These are phyloP conservation scores for Timema cristinae DNA, from an alignment of 2,888 invertebrate genomes.

Conservation along the genomic window DNA sequence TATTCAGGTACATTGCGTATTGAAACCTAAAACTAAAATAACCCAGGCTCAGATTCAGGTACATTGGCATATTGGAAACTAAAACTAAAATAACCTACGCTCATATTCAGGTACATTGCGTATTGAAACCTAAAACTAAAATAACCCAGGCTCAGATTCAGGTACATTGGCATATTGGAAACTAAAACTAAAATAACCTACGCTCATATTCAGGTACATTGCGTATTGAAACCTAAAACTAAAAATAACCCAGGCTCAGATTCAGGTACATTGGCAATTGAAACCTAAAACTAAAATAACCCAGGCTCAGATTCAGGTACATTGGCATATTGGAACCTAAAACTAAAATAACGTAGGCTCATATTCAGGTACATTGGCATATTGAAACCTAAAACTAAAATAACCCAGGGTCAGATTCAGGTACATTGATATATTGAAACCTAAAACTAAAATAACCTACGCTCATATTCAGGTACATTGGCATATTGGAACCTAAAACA, in stretches of 20 bases:
- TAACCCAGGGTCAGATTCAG: conserved; percentile 78
- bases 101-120: conserved; percentile 55
- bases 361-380: conserved; percentile 52
- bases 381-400: conserved; percentile 56
- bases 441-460: conserved; percentile 51
- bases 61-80: conserved; percentile 17
- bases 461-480: conserved; percentile 61
- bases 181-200: conserved; percentile 86
- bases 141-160: conserved; percentile 73
- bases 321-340: conserved; percentile 3
- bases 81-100: conserved; percentile 84
- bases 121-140: neutral
- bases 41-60: conserved; percentile 74
- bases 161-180: conserved; percentile 31
- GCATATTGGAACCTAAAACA: neutral
- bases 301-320: conserved; percentile 66
- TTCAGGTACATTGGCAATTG: conserved; percentile 43
- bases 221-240: neutral
- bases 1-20: conserved; percentile 48
- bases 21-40: neutral
- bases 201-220: conserved; percentile 61
- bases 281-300: conserved; percentile 78
- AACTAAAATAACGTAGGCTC: conserved; percentile 60
- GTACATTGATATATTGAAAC: conserved; percentile 31
- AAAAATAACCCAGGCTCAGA: conserved; percentile 70